Evolutionary conservation across 2,113 vertebrate genomes (phyloP).

Genomic region (Galeopterus variegatus): DNA sequence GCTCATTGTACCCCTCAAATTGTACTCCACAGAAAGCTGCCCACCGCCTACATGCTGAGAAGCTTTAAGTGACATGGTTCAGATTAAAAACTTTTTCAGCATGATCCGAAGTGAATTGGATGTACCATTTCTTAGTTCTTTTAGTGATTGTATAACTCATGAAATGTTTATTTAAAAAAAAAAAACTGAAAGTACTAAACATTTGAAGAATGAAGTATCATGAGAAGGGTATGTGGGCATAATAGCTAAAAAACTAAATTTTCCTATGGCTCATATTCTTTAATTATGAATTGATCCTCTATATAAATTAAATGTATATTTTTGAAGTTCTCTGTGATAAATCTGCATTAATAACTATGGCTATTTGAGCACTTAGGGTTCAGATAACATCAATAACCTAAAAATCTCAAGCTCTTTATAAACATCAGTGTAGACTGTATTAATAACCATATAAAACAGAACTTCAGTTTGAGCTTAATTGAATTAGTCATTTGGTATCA

Average conservation of each 20-base stretch:
- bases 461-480: slow-evolving; percentile 66
- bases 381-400: slow-evolving; percentile 80
- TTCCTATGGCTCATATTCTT: slow-evolving; percentile 46
- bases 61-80: background rate
- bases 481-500: slow-evolving; percentile 76
- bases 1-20: background rate
- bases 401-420: slow-evolving; percentile 73
- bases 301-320: slow-evolving; percentile 75
- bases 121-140: background rate
- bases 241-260: slow-evolving; percentile 61
- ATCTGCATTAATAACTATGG: slow-evolving; percentile 69
- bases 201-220: slow-evolving; percentile 61
- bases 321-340: slow-evolving; percentile 75
- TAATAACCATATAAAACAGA: slow-evolving; percentile 67
- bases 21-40: background rate
- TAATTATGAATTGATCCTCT: slow-evolving; percentile 63
- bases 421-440: slow-evolving; percentile 67
- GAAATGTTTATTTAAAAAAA: slow-evolving; percentile 37
- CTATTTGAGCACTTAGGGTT: slow-evolving; percentile 71
- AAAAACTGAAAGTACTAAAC: slow-evolving; percentile 27
- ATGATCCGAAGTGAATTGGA: background rate
- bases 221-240: background rate
- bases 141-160: slow-evolving; percentile 34
- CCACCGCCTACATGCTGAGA: background rate
- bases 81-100: background rate